Conservation (phyloP, 1,140 invertebrate genomes). For the Vanessa atalanta region DNA sequence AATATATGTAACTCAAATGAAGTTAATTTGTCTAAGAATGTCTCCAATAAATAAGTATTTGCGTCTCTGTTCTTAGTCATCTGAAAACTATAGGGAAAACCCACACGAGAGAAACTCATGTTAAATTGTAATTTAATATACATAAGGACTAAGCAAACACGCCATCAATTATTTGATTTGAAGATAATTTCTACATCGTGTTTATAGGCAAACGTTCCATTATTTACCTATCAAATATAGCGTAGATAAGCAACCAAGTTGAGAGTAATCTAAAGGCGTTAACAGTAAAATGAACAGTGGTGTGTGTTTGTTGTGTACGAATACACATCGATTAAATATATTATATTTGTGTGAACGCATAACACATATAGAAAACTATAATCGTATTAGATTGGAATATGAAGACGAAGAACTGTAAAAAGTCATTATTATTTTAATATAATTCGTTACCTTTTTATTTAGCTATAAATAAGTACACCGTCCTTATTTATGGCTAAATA, state of each 20-base stretch:
- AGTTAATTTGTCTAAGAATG: not conserved
- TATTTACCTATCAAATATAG: conserved; percentile 7
- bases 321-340: too few species aligned
- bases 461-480: too few species aligned
- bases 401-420: not conserved
- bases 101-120: conserved; percentile 13
- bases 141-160: conserved; percentile 3
- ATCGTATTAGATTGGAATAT: not conserved
- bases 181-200: conserved; percentile 12
- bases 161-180: conserved; percentile 10
- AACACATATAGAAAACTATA: too few species aligned
- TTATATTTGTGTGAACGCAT: too few species aligned
- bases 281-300: not conserved
- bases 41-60: not conserved
- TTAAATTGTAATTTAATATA: conserved; percentile 1
- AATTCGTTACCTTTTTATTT: too few species aligned
- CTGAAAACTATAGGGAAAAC: conserved; percentile 13
- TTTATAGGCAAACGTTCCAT: not conserved
- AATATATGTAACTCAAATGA: not conserved
- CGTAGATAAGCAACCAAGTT: conserved; percentile 2
- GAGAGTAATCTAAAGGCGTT: conserved; percentile 3
- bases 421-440: too few species aligned
- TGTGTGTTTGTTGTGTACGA: not conserved
- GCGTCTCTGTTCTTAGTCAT: not conserved
- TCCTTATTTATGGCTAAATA: too few species aligned